phyloP scores from a whole-genome alignment of 2,888 invertebrate genomes.

The Abrostola triplasia region DNA sequence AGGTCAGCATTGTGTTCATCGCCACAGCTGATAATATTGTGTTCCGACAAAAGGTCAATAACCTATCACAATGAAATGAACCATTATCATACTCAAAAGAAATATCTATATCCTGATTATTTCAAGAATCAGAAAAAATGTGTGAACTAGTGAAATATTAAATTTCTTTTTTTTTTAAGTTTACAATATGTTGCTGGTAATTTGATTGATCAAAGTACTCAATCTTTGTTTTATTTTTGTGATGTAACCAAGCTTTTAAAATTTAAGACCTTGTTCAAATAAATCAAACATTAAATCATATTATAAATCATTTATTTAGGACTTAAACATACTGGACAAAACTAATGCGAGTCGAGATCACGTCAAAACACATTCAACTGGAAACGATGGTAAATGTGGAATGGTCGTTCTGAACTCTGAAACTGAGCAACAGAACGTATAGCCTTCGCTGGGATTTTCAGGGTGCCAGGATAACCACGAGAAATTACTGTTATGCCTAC shows the following conservation, averaged over 20 bases:
- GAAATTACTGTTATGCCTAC: slow-evolving; percentile 82
- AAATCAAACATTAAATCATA: background rate
- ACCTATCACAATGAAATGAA: slow-evolving; percentile 11
- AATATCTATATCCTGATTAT: background rate
- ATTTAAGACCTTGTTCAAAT: background rate
- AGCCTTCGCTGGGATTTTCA: slow-evolving; percentile 82
- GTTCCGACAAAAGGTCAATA: slow-evolving; percentile 20
- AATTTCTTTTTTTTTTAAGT: too few species aligned
- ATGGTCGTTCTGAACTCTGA: slow-evolving; percentile 85
- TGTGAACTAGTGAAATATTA: too few species aligned
- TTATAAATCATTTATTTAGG: slow-evolving; percentile 22
- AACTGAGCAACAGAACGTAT: slow-evolving; percentile 89
- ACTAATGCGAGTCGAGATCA: slow-evolving; percentile 43
- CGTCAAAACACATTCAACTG: slow-evolving; percentile 75
- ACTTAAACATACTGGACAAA: slow-evolving; percentile 11
- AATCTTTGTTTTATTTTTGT: too few species aligned
- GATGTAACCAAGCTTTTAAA: background rate
- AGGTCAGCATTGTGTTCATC: slow-evolving; percentile 29
- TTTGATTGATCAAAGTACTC: too few species aligned
- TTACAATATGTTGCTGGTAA: too few species aligned
- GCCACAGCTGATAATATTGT: slow-evolving; percentile 25
- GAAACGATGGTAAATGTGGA: slow-evolving; percentile 84
- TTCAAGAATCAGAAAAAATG: too few species aligned
- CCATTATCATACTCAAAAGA: background rate
- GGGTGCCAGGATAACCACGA: slow-evolving; percentile 89